phyloP scores from a whole-genome alignment of 1,140 invertebrate species.

The Alviniconcha marisindica region DNA sequence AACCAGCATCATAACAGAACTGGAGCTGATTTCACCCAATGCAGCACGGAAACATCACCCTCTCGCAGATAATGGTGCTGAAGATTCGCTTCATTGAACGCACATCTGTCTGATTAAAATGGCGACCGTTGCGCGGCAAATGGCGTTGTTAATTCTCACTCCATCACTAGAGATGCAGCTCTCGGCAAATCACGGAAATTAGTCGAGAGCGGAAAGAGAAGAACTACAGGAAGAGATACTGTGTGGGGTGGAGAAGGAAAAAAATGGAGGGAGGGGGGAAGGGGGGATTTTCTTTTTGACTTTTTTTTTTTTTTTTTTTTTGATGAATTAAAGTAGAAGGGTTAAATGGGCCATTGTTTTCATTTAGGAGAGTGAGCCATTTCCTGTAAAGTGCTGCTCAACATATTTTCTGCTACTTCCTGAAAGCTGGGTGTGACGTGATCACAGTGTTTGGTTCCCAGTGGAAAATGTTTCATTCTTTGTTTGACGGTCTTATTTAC shows the following conservation, averaged over 20 bases:
- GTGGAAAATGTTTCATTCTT: too few relatives aligned
- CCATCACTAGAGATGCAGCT: constrained; percentile 37
- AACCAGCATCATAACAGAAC: too few relatives aligned
- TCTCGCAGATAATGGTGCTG: neutral
- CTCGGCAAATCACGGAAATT: constrained; percentile 15
- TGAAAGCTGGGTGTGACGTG: too few relatives aligned
- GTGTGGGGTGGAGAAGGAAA: neutral
- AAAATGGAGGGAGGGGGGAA: neutral
- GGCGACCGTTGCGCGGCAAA: constrained; percentile 27
- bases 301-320: too few relatives aligned
- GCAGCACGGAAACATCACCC: constrained; percentile 3
- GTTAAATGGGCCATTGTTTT: constrained; percentile 18
- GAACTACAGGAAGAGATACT: neutral
- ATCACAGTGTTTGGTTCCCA: too few relatives aligned
- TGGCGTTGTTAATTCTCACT: constrained; percentile 44
- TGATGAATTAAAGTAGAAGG: neutral
- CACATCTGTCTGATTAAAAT: constrained; percentile 38
- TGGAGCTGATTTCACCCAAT: neutral
- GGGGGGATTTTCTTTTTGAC: neutral
- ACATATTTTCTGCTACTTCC: too few relatives aligned
- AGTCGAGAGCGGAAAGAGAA: constrained; percentile 1
- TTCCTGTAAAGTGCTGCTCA: too few relatives aligned
- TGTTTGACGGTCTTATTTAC: too few relatives aligned
- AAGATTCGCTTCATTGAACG: neutral
- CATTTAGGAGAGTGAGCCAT: neutral